phyloP scores from a whole-genome alignment of 2,888 invertebrate genomes.

The Aleiodes leptofemur region DNA sequence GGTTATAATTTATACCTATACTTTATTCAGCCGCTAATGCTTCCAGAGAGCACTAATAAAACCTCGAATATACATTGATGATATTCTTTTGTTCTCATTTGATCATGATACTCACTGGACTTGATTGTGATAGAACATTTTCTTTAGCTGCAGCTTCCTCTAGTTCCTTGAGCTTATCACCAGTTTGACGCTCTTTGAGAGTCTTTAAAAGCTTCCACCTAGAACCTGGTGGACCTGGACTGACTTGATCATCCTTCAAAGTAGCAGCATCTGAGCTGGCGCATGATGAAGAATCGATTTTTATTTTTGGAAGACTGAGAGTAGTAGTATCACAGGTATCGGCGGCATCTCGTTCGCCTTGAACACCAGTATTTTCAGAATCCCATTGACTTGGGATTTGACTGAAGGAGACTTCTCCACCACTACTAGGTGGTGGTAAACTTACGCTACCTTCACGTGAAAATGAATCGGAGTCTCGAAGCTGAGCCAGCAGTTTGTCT shows the following conservation, averaged over 20 bases:
- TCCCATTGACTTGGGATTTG: conserved; percentile 72
- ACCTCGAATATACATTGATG: conserved; percentile 71
- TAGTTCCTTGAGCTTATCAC: conserved; percentile 83
- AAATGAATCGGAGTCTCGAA: conserved; percentile 70
- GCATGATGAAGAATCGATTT: conserved; percentile 75
- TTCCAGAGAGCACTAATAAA: conserved; percentile 62
- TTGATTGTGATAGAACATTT: conserved; percentile 64
- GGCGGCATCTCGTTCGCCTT: conserved; percentile 70
- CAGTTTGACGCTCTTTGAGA: conserved; percentile 91
- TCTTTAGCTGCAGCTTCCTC: conserved; percentile 72
- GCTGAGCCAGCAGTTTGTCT: conserved; percentile 61
- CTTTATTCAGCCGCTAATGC: background rate
- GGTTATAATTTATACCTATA: background rate
- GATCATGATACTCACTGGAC: conserved; percentile 73
- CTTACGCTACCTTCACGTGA: conserved; percentile 74
- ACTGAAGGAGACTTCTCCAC: conserved; percentile 72
- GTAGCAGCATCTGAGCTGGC: conserved; percentile 67
- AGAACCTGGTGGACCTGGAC: conserved; percentile 81
- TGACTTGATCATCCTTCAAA: conserved; percentile 73
- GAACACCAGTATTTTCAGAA: conserved; percentile 72
- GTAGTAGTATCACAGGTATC: conserved; percentile 65
- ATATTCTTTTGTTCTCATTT: conserved; percentile 73
- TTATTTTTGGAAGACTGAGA: conserved; percentile 76
- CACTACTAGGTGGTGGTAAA: conserved; percentile 64
- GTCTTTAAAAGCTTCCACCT: conserved; percentile 95